Percentiles rank a stretch among this genome's conserved stretches.
These are phyloP conservation scores for Caenorhabditis uteleia DNA, from an alignment of 2,888 invertebrate species.

Conservation along the genomic window DNA sequence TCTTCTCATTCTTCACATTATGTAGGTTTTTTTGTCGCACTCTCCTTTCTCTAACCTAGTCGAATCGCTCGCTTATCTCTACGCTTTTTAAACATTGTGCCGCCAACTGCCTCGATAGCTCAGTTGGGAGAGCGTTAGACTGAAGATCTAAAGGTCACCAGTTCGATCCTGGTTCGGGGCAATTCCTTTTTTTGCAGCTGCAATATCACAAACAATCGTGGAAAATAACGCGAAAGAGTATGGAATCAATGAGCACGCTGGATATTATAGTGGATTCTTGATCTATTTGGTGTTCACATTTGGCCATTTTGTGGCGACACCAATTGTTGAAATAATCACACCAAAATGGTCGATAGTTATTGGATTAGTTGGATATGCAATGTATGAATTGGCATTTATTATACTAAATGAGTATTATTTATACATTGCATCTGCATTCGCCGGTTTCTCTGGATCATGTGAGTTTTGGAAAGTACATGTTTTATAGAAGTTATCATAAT, in stretches of 20 bases:
- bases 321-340: slow-evolving; percentile 35
- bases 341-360: slow-evolving; percentile 38
- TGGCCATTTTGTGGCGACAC: slow-evolving; percentile 38
- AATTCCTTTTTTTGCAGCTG: slow-evolving; percentile 35
- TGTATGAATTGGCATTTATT: slow-evolving; percentile 26
- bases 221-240: slow-evolving; percentile 21
- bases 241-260: slow-evolving; percentile 32
- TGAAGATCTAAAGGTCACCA: slow-evolving; percentile 70
- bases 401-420: slow-evolving; percentile 29
- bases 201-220: slow-evolving; percentile 32
- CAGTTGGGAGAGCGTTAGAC: slow-evolving; percentile 70
- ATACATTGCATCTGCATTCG: slow-evolving; percentile 26
- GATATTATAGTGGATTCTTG: slow-evolving; percentile 28
- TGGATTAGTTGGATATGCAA: slow-evolving; percentile 29
- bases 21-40: slow-evolving; percentile 13
- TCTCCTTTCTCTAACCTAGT: too few relatives aligned
- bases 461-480: background rate
- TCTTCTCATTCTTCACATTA: slow-evolving; percentile 33
- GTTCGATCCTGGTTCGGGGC: slow-evolving; percentile 69
- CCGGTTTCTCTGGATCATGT: slow-evolving; percentile 38
- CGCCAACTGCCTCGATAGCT: slow-evolving; percentile 61
- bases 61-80: too few relatives aligned
- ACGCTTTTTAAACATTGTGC: too few relatives aligned
- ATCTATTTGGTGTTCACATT: slow-evolving; percentile 32
- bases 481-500: background rate